Evolutionary conservation across 2,888 invertebrate genomes (phyloP).

Genomic region (Agonopterix alstromeriana): DNA sequence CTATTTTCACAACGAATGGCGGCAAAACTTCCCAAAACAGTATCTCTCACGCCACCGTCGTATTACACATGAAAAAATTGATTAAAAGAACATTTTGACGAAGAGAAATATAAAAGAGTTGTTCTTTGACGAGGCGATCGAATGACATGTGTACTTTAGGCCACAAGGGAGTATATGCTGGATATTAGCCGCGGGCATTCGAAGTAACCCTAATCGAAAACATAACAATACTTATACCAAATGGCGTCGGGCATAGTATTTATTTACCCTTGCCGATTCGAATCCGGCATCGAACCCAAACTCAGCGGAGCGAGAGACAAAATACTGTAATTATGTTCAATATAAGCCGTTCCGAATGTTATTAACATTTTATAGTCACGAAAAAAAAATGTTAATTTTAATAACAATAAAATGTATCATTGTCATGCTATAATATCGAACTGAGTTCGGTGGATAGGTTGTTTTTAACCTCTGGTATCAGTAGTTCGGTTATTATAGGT

Average conservation of each 20-base stretch:
- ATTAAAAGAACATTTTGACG: too few species aligned
- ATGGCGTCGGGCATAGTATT: conserved; percentile 18
- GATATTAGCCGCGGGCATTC: conserved; percentile 1
- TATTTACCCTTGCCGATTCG: conserved; percentile 21
- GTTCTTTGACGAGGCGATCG: too few species aligned
- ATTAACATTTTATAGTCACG: conserved; percentile 40
- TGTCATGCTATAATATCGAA: conserved; percentile 1
- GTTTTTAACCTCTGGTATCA: too few species aligned
- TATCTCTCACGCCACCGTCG: too few species aligned
- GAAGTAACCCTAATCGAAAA: conserved; percentile 10
- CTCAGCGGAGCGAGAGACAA: conserved; percentile 34
- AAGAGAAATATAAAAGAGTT: too few species aligned
- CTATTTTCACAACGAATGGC: too few species aligned
- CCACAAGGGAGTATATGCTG: too few species aligned
- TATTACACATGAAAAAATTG: too few species aligned
- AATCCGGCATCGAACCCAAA: conserved; percentile 24
- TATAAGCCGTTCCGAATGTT: conserved; percentile 39
- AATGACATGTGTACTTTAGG: too few species aligned
- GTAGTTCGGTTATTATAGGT: too few species aligned
- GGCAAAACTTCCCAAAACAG: too few species aligned
- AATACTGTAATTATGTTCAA: conserved; percentile 49
- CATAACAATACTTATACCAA: conserved; percentile 14
- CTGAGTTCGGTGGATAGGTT: neutral
- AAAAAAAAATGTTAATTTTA: conserved; percentile 31
- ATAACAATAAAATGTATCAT: neutral